Base-by-base conservation (phyloP, 2,888 invertebrate species). In the Lochmaea capreae region DNA sequence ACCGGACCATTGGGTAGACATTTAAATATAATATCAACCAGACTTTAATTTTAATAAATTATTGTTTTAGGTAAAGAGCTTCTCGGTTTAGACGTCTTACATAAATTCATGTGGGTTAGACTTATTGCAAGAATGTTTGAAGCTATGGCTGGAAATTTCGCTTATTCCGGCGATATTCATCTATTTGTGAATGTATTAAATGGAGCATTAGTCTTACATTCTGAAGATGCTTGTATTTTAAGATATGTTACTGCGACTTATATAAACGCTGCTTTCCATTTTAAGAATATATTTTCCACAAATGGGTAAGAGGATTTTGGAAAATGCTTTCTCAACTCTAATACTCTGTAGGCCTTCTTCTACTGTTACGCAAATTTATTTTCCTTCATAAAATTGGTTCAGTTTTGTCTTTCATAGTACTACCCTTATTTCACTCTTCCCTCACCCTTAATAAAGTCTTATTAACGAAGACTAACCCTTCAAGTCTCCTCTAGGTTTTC, bases 21-120 rank as follows among this genome's bases (percentile, higher is more conserved):
- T 14, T 26, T 9, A 59, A 39, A 39, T 39, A 39, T 39, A 39
- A 39, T 39, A 8, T 39, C 33, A 39, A 39, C 33, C 33, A 33
- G 33, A 39, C 8, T 5, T 39, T 8, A 39, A 39, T 39, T 8
- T 39, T 9, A 39, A 39, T 39, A 9, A 39, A 8, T 8, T 39
- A 39, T 61, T 49, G n/a, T 65, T 63, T 52, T 33, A 71, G 98
- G 98, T 65, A 94, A 95, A 85, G 95, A 94, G 86, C 76, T 84
- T 8, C 73, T 84, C 12, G 84, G 98, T 1, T 88, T 99, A 79
- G 99, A 99, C 86, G 97, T 98, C 0, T 89, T 99, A 77, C 99
- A 99, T 87, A 99, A 99, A 87, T 97, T 98, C 84, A 97, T 97
- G 92, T 99, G 99, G 99, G 97, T 98, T 2, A 94, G 97, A 77